These are phyloP conservation scores for Tympanuchus pallidicinctus DNA, from an alignment of 2,113 vertebrate genomes.

Conservation along the genomic window DNA sequence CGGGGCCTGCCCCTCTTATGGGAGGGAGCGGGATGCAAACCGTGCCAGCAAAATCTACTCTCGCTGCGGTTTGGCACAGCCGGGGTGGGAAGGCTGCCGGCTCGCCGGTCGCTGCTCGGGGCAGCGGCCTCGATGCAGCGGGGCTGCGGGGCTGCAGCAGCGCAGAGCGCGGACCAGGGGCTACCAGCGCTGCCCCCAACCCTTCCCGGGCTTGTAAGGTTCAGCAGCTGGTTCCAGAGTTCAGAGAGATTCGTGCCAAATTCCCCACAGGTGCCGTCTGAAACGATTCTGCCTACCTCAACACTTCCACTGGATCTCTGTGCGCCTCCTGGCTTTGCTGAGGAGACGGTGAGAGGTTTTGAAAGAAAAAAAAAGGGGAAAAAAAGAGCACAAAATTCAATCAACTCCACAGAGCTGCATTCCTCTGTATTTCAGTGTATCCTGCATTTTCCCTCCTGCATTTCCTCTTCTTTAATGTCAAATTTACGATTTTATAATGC, in stretches of 20 bases:
- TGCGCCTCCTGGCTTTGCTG: background rate
- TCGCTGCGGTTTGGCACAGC: background rate
- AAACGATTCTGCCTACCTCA: background rate
- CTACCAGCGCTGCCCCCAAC: rapidly evolving
- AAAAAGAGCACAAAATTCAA: too few species aligned
- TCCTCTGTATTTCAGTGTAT: background rate
- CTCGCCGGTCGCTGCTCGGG: too few species aligned
- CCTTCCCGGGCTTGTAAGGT: background rate
- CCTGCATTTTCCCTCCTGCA: background rate
- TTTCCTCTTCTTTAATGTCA: background rate
- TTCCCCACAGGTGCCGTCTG: background rate
- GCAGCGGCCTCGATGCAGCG: too few species aligned
- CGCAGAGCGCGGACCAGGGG: background rate
- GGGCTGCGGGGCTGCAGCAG: background rate
- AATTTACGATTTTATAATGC: background rate
- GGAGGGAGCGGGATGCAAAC: rapidly evolving
- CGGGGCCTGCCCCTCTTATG: background rate
- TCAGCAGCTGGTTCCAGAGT: background rate
- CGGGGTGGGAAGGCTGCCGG: background rate
- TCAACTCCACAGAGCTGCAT: background rate
- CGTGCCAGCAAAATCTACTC: background rate
- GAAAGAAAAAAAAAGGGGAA: background rate
- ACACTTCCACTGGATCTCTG: background rate
- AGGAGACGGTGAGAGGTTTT: background rate
- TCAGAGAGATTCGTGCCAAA: background rate